These are phyloP conservation scores for Aphodius granarius DNA, from an alignment of 2,888 invertebrate genomes.

Conservation along the genomic window DNA sequence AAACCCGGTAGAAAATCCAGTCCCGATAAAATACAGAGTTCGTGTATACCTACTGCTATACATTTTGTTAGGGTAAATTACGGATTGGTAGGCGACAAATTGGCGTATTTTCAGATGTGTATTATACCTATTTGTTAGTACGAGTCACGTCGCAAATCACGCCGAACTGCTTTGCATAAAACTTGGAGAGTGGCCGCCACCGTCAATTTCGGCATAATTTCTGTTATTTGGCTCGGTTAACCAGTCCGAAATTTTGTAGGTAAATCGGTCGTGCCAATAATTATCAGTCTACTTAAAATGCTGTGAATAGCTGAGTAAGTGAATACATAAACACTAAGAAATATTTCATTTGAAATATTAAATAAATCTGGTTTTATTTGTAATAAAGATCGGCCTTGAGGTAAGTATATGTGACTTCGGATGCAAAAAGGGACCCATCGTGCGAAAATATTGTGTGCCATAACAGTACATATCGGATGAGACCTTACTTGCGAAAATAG, in stretches of 20 bases:
- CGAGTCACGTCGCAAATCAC: constrained; percentile 5
- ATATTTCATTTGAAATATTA: no score
- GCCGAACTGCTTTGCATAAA: not conserved
- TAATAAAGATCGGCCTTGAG: no score
- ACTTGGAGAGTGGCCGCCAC: not conserved
- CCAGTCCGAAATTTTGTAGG: not conserved
- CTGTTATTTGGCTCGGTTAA: not conserved
- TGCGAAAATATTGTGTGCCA: no score
- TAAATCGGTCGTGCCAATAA: not conserved
- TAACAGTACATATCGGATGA: no score
- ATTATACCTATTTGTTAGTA: constrained; percentile 7
- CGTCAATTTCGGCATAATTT: not conserved
- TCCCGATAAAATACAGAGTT: not conserved
- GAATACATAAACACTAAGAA: not conserved
- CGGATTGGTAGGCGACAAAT: constrained; percentile 1
- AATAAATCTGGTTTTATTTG: no score
- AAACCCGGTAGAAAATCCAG: not conserved
- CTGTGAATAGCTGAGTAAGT: not conserved
- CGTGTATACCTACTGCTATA: not conserved
- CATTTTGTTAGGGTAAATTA: not conserved
- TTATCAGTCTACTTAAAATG: not conserved
- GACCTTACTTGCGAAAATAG: no score
- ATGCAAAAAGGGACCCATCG: no score
- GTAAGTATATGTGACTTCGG: no score
- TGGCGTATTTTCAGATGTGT: constrained; percentile 3